These are phyloP conservation scores for Autographa pulchrina DNA, from an alignment of 2,888 invertebrate species.

Conservation along the genomic window DNA sequence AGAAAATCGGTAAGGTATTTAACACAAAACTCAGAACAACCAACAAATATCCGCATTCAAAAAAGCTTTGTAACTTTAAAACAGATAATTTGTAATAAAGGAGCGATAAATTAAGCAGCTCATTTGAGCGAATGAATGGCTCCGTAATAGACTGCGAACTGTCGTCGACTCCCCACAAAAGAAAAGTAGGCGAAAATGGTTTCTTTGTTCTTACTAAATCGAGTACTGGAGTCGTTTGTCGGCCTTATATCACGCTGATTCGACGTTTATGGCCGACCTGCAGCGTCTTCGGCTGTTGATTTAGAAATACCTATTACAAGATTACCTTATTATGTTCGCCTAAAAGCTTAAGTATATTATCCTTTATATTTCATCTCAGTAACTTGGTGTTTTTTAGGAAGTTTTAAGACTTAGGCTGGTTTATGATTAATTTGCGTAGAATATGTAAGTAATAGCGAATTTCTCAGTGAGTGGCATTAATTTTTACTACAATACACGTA, in stretches of 20 bases:
- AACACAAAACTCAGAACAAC: slow-evolving; percentile 12
- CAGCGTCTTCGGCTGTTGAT: slow-evolving; percentile 76
- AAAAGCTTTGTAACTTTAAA: slow-evolving; percentile 64
- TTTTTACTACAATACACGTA: too few relatives aligned
- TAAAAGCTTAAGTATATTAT: slow-evolving; percentile 47
- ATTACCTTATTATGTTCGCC: slow-evolving; percentile 63
- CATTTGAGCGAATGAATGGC: slow-evolving; percentile 86
- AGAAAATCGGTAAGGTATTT: slow-evolving; percentile 13
- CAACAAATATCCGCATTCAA: slow-evolving; percentile 44
- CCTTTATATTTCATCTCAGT: slow-evolving; percentile 47
- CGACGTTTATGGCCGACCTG: slow-evolving; percentile 84
- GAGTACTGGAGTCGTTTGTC: slow-evolving; percentile 85
- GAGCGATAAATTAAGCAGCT: slow-evolving; percentile 84
- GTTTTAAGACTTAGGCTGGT: slow-evolving; percentile 13
- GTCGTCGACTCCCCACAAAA: slow-evolving; percentile 82
- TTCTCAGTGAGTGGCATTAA: too few relatives aligned
- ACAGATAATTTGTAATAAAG: slow-evolving; percentile 79
- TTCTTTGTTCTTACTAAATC: slow-evolving; percentile 88
- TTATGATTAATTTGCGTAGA: slow-evolving; percentile 15
- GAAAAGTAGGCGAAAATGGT: slow-evolving; percentile 81
- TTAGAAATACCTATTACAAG: slow-evolving; percentile 62
- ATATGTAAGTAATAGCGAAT: background rate
- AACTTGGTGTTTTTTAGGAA: background rate
- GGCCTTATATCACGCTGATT: slow-evolving; percentile 86
- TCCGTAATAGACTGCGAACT: slow-evolving; percentile 84